Evolutionary conservation across 2,888 invertebrate species (phyloP).

Genomic region (Platypus cylindrus): DNA sequence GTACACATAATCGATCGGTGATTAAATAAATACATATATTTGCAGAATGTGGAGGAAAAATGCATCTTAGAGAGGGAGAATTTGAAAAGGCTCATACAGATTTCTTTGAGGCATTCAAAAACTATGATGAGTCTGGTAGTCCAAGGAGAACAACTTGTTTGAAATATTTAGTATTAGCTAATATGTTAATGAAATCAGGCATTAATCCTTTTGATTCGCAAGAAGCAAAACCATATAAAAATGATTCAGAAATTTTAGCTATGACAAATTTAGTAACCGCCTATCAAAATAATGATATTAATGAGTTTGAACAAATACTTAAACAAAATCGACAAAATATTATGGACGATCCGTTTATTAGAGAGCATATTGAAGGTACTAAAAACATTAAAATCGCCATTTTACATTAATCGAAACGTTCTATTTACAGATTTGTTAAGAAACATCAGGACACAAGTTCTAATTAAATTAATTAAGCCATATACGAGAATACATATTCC

Average conservation of each 20-base stretch:
- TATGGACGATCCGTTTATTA: constrained; percentile 98
- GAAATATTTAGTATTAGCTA: constrained; percentile 95
- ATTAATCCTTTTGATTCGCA: constrained; percentile 99
- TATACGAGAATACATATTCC: constrained; percentile 97
- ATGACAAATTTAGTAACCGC: constrained; percentile 97
- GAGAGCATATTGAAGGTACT: constrained; percentile 90
- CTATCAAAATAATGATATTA: constrained; percentile 97
- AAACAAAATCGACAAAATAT: constrained; percentile 89
- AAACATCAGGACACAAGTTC: constrained; percentile 93
- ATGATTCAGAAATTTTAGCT: constrained; percentile 96
- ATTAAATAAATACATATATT: constrained; percentile 13
- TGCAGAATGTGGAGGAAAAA: constrained; percentile 95
- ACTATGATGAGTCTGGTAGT: constrained; percentile 98
- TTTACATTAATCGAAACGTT: background rate
- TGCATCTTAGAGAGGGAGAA: constrained; percentile 97
- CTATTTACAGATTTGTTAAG: constrained; percentile 63
- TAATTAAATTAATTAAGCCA: constrained; percentile 93
- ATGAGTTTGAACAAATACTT: constrained; percentile 93
- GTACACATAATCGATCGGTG: background rate
- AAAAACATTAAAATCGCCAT: constrained; percentile 2
- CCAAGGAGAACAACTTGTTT: constrained; percentile 92
- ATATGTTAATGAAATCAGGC: constrained; percentile 99
- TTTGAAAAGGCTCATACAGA: constrained; percentile 99
- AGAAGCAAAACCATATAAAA: constrained; percentile 99
- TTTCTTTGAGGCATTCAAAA: constrained; percentile 99